A percentile compares a stretch with the other conserved stretches of the same genome.
These are phyloP conservation scores for Microplitis mediator DNA, from an alignment of 1,140 invertebrate genomes.

Conservation along the genomic window DNA sequence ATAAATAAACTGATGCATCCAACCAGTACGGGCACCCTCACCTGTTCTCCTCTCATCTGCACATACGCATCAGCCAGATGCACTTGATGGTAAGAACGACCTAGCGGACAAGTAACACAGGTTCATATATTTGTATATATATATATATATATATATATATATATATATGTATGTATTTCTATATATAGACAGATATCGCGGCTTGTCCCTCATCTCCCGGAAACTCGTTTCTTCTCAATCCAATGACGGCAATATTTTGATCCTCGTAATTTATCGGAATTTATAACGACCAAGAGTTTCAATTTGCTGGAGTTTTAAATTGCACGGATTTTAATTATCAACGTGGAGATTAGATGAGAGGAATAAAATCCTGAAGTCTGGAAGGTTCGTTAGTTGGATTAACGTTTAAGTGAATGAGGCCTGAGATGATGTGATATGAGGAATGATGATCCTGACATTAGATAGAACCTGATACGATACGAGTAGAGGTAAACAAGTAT, in stretches of 20 bases:
- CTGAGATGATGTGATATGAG: too few species aligned
- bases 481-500: neutral
- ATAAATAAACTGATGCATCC: neutral
- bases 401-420: too few species aligned
- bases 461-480: too few species aligned
- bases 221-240: slow-evolving; percentile 18
- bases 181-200: slow-evolving; percentile 6
- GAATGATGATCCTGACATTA: too few species aligned
- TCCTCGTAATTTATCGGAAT: too few species aligned
- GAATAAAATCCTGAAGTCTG: too few species aligned
- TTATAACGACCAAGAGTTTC: too few species aligned
- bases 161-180: neutral
- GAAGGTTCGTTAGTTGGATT: too few species aligned
- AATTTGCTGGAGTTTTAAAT: too few species aligned
- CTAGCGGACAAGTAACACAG: slow-evolving; percentile 15
- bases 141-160: too few species aligned
- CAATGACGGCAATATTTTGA: neutral
- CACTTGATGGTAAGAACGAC: neutral
- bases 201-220: neutral
- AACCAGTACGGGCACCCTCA: neutral
- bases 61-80: neutral
- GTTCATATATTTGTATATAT: slow-evolving; percentile 2
- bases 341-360: too few species aligned
- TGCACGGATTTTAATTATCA: too few species aligned
- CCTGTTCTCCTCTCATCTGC: neutral